phyloP scores from a whole-genome alignment of 2,113 vertebrate species.

The Lethenteron camtschaticum region DNA sequence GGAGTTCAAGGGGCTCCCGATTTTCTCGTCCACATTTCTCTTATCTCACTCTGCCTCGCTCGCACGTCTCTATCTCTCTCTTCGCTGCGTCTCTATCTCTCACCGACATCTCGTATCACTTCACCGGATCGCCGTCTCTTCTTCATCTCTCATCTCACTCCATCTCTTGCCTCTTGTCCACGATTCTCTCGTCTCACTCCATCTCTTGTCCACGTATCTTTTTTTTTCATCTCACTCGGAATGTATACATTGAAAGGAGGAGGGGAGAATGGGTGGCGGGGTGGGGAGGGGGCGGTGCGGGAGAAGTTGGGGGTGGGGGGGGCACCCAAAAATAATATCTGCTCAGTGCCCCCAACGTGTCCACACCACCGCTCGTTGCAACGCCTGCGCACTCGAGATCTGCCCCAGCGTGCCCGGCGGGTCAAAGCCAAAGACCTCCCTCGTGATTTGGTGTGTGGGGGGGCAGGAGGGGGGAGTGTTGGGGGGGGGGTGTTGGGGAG shows the following conservation, averaged over 20 bases:
- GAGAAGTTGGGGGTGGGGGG: neutral
- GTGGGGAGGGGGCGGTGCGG: neutral
- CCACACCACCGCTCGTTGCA: no score
- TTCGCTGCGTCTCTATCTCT: constrained; percentile 13
- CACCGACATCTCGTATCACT: neutral
- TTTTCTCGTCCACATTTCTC: neutral
- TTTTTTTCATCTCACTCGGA: neutral
- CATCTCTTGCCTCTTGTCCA: neutral
- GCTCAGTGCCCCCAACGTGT: neutral
- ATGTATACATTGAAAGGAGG: neutral
- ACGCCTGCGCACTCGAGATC: no score
- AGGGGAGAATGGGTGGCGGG: neutral
- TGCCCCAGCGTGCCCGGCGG: no score
- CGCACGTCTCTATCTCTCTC: constrained; percentile 9
- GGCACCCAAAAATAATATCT: neutral
- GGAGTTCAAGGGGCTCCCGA: neutral
- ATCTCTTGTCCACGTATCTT: neutral
- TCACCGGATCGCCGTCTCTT: neutral
- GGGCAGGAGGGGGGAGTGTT: no score
- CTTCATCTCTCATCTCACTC: neutral
- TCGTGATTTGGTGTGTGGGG: no score
- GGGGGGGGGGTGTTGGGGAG: no score
- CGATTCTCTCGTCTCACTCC: neutral
- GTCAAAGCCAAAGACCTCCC: no score
- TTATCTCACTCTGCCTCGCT: constrained; percentile 1